These are phyloP conservation scores for Alces alces DNA, from an alignment of 2,113 vertebrate species.

Conservation along the genomic window DNA sequence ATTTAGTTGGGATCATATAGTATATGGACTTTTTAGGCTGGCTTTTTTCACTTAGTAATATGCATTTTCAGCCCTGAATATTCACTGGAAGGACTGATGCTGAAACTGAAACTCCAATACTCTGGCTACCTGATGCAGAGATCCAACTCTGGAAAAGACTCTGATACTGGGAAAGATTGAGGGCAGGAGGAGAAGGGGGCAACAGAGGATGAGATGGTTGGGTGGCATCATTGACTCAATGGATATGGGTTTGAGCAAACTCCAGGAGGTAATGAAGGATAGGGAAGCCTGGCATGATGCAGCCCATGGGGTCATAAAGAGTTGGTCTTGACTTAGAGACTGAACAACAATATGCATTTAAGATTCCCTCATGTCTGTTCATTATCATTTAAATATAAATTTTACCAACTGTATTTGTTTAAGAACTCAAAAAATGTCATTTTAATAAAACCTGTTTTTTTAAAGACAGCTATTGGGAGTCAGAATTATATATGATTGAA, in stretches of 20 bases:
- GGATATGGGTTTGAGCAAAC: neutral
- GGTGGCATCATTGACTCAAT: neutral
- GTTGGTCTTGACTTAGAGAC: neutral
- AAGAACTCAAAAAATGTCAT: neutral
- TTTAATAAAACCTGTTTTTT: neutral
- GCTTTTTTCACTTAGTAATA: neutral
- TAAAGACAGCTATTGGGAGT: neutral
- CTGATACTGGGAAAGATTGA: neutral
- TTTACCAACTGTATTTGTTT: neutral
- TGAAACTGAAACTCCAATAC: neutral
- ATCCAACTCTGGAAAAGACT: neutral
- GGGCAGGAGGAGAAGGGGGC: neutral
- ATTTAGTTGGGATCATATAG: neutral
- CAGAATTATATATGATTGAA: conserved; percentile 13
- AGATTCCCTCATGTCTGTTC: neutral
- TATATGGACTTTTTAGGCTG: neutral
- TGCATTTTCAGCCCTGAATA: neutral
- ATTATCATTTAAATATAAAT: conserved; percentile 9
- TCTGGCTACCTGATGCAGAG: neutral
- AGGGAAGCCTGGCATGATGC: neutral
- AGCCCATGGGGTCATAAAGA: neutral
- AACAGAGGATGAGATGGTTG: neutral
- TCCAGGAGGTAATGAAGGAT: neutral
- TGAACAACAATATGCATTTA: neutral
- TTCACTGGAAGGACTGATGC: neutral